Evolutionary conservation across 2,888 invertebrate species (phyloP).

Genomic region (Apantesis nais): DNA sequence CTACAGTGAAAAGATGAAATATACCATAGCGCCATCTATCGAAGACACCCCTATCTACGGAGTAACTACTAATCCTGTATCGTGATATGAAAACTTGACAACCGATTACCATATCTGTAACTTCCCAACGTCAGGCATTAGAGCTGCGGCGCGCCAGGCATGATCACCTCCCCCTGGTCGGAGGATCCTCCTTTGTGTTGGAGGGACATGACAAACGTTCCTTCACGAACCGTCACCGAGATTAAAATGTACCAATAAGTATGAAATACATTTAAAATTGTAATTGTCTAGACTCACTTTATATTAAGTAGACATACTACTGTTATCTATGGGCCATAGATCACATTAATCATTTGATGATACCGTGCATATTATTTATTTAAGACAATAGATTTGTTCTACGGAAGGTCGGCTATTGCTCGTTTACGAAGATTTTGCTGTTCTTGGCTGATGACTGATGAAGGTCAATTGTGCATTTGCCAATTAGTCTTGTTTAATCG

Average conservation of each 20-base stretch:
- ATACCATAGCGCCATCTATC: no score
- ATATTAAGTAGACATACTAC: constrained; percentile 27
- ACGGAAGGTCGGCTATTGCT: constrained; percentile 36
- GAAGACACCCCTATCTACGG: no score
- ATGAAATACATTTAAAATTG: constrained; percentile 31
- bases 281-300: constrained; percentile 33
- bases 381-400: constrained; percentile 46
- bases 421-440: constrained; percentile 21
- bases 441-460: constrained; percentile 17
- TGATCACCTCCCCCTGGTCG: no score
- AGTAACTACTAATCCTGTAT: no score
- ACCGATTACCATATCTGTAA: no score
- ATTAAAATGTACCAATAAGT: constrained; percentile 23
- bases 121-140: no score
- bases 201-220: no score
- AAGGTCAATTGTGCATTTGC: constrained; percentile 11
- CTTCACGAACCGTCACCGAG: neutral
- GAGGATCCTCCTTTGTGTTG: no score
- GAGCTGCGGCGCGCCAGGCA: no score
- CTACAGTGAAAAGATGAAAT: no score
- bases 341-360: constrained; percentile 50
- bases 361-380: constrained; percentile 42
- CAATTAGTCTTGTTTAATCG: neutral
- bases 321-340: constrained; percentile 46
- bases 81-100: no score